Evolutionary conservation across 1,140 invertebrate species (phyloP).

Genomic region (Papilio machaon): DNA sequence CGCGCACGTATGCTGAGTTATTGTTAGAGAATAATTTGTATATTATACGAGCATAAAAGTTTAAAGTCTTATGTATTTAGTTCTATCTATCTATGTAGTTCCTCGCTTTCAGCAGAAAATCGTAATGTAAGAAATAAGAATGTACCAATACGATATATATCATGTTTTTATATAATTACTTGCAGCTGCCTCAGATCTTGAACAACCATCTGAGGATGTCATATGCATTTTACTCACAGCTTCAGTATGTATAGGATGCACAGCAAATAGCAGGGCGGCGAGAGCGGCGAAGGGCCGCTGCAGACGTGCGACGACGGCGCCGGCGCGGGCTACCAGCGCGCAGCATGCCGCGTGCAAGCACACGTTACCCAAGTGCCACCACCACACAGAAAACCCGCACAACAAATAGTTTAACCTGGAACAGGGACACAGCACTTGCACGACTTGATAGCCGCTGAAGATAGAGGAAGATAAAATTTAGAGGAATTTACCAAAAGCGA

Average conservation of each 20-base stretch:
- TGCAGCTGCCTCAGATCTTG: too few relatives aligned
- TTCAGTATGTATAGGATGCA: conserved; percentile 95
- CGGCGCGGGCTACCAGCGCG: conserved; percentile 87
- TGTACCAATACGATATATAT: too few relatives aligned
- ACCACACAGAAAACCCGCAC: conserved; percentile 86
- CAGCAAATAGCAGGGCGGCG: conserved; percentile 90
- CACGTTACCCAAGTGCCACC: conserved; percentile 90
- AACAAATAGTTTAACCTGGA: conserved; percentile 88
- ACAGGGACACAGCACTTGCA: conserved; percentile 49
- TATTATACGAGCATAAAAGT: not conserved
- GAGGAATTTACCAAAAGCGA: not conserved
- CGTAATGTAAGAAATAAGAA: too few relatives aligned
- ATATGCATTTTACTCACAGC: conserved; percentile 83
- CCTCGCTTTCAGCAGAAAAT: not conserved
- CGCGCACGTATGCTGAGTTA: not conserved
- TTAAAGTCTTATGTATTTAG: not conserved
- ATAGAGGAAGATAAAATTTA: not conserved
- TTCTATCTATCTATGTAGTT: not conserved
- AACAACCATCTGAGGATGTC: too few relatives aligned
- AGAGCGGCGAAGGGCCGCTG: conserved; percentile 85
- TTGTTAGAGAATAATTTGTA: conserved; percentile 5
- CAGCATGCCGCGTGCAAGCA: conserved; percentile 87
- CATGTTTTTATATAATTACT: too few relatives aligned
- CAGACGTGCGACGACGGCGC: conserved; percentile 84
- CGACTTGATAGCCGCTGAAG: not conserved